Evolutionary conservation across 2,797 vertebrate species (phyloP), one percentile per base, ranked within the genome.

Genomic region (Poecilia wingei): DNA sequence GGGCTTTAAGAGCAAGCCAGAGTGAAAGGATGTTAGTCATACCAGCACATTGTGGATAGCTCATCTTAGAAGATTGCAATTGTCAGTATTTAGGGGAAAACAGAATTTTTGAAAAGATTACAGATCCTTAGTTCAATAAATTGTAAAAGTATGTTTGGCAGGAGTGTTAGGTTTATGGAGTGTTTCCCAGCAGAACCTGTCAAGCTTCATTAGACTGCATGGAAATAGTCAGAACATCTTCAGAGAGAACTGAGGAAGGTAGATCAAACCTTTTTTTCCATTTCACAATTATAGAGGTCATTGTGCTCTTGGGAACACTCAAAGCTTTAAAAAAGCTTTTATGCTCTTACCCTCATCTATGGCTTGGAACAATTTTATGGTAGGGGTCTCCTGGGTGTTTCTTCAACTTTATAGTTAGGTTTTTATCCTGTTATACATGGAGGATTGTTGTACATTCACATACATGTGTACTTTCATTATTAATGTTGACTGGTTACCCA

Each of bases 271-370:
- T 20, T 79, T 79, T 41, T 75, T 80, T 47, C 31, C 22, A 55
- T 80, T 69, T 75, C 31, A 45, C 51, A 57, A 45, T 77, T 57
- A 68, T 51, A 41, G 31, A 74, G 47, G 46, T 46, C 36, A 53
- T 53, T 28, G 41, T 46, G 22, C 49, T 79, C 78, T 66, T 46
- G 72, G 61, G 72, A 36, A 33, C 72, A 68, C 47, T 75, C 41
- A 49, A 59, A 76, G 74, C 66, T 76, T 75, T 41, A 59, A 43
- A 75, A 75, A 59, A 59, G 51, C 31, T 47, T 80, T 80, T n/a
- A 59, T 57, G 46, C 22, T 66, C 5, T 70, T 47, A 64, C 20
- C 53, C 41, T 71, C 51, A 72, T 71, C 66, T 61, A 49, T 41
- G 25, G 2, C 43, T 71, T 71, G 36, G 14, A 33, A 71, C 41